Conservation (phyloP, 2,888 invertebrate species). For the Acrocyrtus sp. region DNA sequence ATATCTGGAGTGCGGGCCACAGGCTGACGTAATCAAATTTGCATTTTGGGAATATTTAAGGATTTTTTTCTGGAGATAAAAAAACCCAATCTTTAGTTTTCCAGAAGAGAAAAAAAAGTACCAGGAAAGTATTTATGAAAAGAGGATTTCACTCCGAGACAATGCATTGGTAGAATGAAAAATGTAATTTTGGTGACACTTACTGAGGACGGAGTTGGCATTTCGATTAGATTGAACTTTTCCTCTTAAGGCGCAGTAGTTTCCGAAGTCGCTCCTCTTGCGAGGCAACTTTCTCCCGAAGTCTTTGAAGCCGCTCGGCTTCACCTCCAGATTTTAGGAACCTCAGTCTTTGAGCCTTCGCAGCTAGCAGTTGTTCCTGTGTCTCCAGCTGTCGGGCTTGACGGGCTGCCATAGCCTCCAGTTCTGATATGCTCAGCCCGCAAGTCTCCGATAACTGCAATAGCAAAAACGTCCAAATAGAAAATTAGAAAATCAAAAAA, state of each 20-base stretch:
- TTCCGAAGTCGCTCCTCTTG: conserved; percentile 94
- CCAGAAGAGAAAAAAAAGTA: too few species aligned
- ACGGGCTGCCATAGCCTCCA: conserved; percentile 97
- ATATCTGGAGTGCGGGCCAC: too few species aligned
- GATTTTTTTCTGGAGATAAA: too few species aligned
- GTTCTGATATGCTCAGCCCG: conserved; percentile 71
- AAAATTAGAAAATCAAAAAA: too few species aligned
- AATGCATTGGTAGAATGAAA: too few species aligned
- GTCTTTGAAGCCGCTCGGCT: conserved; percentile 77
- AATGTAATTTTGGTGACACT: conserved; percentile 68
- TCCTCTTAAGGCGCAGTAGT: conserved; percentile 88
- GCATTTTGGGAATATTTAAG: too few species aligned
- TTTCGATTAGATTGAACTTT: conserved; percentile 94
- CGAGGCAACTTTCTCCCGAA: conserved; percentile 92
- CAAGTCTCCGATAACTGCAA: conserved; percentile 63
- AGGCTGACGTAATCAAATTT: too few species aligned
- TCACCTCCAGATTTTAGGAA: conserved; percentile 92
- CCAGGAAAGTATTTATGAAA: too few species aligned
- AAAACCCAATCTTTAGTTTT: too few species aligned
- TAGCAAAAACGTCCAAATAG: conserved; percentile 13
- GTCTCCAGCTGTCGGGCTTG: conserved; percentile 98
- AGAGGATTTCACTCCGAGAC: too few species aligned
- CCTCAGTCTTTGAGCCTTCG: conserved; percentile 91
- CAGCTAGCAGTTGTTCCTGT: conserved; percentile 90
- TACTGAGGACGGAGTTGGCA: conserved; percentile 89